Percentiles rank a stretch among this genome's conserved stretches.
These are phyloP conservation scores for Spilogale gracilis DNA, from an alignment of 2,113 vertebrate genomes.

Conservation along the genomic window DNA sequence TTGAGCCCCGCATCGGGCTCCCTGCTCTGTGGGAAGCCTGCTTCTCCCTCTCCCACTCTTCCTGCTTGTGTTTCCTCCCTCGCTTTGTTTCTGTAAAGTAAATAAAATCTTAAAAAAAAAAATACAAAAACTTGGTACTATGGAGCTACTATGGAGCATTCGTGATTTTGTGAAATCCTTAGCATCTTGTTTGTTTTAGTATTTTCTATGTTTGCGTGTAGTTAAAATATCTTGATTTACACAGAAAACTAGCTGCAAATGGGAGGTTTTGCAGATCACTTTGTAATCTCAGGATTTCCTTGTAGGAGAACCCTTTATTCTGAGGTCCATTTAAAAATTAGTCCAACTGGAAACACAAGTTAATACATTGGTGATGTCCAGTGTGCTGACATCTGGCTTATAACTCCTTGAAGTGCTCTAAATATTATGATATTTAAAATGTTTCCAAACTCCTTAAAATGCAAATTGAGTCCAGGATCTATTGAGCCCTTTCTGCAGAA, in stretches of 20 bases:
- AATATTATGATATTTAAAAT: constrained; percentile 54
- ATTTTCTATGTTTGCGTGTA: background rate
- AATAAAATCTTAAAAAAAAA: no score
- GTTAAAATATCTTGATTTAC: background rate
- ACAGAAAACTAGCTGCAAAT: background rate
- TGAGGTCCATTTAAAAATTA: constrained; percentile 8
- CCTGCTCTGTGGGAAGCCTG: no score
- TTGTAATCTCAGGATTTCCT: background rate
- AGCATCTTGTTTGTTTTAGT: constrained; percentile 47
- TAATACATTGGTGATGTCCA: background rate
- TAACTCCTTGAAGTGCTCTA: background rate
- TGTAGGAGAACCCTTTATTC: background rate
- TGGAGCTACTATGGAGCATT: background rate
- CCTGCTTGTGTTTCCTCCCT: no score
- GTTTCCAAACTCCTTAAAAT: constrained; percentile 44
- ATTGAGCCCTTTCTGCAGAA: background rate
- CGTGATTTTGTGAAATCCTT: background rate
- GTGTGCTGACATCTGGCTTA: background rate
- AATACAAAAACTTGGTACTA: background rate
- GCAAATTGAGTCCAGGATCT: background rate
- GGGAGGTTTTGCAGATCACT: background rate
- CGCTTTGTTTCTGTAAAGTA: no score
- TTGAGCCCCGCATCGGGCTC: no score
- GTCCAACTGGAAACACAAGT: background rate
- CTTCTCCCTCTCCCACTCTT: no score